Evolutionary conservation across 2,888 invertebrate genomes (phyloP).

Genomic region (Digitonthophagus gazella): DNA sequence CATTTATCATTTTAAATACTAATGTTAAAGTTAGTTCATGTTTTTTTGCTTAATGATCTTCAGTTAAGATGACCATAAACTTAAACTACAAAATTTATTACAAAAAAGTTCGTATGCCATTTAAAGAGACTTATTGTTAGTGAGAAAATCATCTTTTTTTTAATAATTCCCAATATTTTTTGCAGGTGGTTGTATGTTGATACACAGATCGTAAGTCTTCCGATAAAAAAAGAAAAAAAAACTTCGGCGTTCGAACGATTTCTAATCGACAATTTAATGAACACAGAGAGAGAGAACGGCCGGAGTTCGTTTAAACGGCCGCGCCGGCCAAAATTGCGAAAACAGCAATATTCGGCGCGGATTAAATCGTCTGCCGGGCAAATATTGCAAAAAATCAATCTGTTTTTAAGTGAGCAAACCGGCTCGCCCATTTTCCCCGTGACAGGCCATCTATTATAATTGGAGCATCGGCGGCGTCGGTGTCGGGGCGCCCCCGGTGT

Average conservation of each 20-base stretch:
- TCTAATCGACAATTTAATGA: not conserved
- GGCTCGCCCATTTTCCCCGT: slow-evolving; percentile 31
- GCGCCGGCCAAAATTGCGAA: not conserved
- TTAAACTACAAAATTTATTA: too few relatives aligned
- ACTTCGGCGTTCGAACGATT: not conserved
- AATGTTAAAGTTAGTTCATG: too few relatives aligned
- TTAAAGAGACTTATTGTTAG: too few relatives aligned
- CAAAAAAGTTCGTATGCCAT: too few relatives aligned
- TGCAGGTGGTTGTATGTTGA: too few relatives aligned
- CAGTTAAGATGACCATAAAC: too few relatives aligned
- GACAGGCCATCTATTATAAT: slow-evolving; percentile 35
- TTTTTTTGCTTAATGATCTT: too few relatives aligned
- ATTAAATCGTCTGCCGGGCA: slow-evolving; percentile 4
- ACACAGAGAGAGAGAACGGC: not conserved
- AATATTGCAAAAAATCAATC: slow-evolving; percentile 17
- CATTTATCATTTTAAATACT: too few relatives aligned
- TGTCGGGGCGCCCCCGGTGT: not conserved
- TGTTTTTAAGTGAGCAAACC: slow-evolving; percentile 20
- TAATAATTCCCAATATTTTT: too few relatives aligned
- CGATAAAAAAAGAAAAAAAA: not conserved
- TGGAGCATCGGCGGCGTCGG: slow-evolving; percentile 22
- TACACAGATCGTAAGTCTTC: too few relatives aligned
- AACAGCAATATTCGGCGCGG: not conserved
- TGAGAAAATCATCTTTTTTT: too few relatives aligned
- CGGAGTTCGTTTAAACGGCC: not conserved